Conservation (phyloP, 2,888 invertebrate genomes). For the Celastrina argiolus region DNA sequence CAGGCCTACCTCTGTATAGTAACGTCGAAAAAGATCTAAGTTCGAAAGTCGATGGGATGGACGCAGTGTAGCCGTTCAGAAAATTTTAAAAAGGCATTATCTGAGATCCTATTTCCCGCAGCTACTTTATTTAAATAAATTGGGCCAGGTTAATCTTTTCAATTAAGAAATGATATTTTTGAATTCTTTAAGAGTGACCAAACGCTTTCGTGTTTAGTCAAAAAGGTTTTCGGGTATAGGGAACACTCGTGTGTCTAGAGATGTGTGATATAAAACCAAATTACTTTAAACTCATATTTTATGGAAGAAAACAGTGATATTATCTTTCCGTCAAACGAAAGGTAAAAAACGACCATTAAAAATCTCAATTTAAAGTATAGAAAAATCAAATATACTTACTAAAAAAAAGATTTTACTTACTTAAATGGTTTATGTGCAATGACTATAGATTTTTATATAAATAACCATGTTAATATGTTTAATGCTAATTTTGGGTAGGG, state of each 20-base stretch:
- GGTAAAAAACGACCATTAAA: not conserved
- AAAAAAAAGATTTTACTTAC: not conserved
- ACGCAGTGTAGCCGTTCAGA: not conserved
- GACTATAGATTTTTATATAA: not conserved
- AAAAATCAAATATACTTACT: not conserved
- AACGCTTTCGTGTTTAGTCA: not conserved
- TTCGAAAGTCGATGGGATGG: not conserved
- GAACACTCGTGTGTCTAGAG: not conserved
- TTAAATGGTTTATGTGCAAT: not conserved
- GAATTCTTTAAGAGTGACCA: not conserved
- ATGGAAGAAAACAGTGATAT: not conserved
- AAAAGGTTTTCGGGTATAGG: not conserved
- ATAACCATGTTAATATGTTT: too few relatives aligned
- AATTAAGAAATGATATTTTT: not conserved
- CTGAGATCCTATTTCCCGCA: not conserved
- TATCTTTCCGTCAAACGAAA: not conserved
- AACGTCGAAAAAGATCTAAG: not conserved
- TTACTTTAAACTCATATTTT: not conserved
- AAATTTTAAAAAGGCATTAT: not conserved
- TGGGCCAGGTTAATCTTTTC: not conserved
- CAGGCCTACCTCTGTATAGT: too few relatives aligned
- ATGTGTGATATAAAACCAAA: constrained; percentile 6
- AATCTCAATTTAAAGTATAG: not conserved
- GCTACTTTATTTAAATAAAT: not conserved
- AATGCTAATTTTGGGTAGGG: not conserved